A percentile compares a stretch with the other conserved stretches of the same genome.
Evolutionary conservation across 2,113 vertebrate species (phyloP).

Genomic region (Ceyx cyanopectus): DNA sequence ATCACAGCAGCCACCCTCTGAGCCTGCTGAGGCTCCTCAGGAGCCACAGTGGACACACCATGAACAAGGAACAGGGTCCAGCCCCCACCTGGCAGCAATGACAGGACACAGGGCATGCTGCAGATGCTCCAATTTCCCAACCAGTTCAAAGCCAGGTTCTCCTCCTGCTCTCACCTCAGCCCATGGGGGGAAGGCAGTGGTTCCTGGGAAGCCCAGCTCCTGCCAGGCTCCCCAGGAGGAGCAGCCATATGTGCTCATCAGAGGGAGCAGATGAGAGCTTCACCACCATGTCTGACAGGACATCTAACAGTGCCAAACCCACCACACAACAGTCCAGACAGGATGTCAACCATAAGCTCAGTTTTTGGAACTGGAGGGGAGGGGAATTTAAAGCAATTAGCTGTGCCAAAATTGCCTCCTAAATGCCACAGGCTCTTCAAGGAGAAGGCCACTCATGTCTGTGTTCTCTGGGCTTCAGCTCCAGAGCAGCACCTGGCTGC

Average conservation of each 20-base stretch:
- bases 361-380: neutral
- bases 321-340: neutral
- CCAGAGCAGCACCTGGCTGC: neutral
- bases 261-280: slow-evolving; percentile 19
- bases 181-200: rapidly evolving
- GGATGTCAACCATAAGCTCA: slow-evolving; percentile 19
- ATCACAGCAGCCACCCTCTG: neutral
- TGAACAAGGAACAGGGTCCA: neutral
- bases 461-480: neutral
- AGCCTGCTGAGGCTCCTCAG: neutral
- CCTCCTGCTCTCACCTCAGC: neutral
- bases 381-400: slow-evolving; percentile 35
- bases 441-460: neutral
- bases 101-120: neutral
- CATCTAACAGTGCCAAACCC: slow-evolving; percentile 8
- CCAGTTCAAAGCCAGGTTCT: neutral
- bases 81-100: neutral
- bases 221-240: neutral
- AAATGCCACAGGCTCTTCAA: slow-evolving; percentile 8
- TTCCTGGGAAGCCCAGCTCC: neutral
- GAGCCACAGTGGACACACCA: rapidly evolving
- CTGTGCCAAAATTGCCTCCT: neutral
- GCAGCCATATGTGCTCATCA: neutral
- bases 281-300: neutral
- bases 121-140: neutral